Evolutionary conservation across 1,140 invertebrate genomes (phyloP).

Genomic region (Leptoteleia sp.): DNA sequence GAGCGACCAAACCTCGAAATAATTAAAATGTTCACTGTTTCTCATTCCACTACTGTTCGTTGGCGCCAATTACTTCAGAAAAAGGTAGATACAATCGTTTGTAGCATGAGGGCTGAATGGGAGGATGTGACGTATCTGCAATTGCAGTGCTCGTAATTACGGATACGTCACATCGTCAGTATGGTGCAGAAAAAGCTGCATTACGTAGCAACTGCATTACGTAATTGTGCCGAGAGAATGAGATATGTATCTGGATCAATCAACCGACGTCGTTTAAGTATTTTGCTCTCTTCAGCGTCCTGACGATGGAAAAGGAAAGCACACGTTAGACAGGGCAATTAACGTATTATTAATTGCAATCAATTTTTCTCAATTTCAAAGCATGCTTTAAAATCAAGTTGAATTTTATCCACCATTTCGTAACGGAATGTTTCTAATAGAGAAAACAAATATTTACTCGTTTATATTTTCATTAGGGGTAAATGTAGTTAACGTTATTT

Average conservation of each 20-base stretch:
- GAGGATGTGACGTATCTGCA: conserved; percentile 58
- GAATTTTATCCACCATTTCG: no score
- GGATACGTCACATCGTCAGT: conserved; percentile 60
- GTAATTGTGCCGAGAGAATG: conserved; percentile 54
- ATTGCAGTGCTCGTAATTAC: conserved; percentile 61
- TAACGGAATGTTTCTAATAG: no score
- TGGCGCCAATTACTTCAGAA: conserved; percentile 65
- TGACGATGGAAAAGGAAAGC: conserved; percentile 3
- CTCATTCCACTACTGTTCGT: conserved; percentile 43
- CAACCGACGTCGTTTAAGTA: conserved; percentile 45
- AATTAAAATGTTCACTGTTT: conserved; percentile 65
- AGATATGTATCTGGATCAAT: conserved; percentile 59
- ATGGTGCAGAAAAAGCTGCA: conserved; percentile 53
- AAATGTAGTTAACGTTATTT: no score
- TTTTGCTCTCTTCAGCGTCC: conserved; percentile 35
- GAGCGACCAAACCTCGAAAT: conserved; percentile 40
- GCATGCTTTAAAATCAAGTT: not conserved
- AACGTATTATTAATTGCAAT: conserved; percentile 13
- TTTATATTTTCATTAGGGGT: no score
- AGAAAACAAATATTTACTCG: no score
- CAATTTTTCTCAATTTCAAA: not conserved
- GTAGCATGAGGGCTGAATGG: conserved; percentile 53
- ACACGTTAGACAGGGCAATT: conserved; percentile 19
- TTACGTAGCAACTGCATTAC: conserved; percentile 60
- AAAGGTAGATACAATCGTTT: conserved; percentile 65